Conservation (phyloP, 1,140 invertebrate genomes). For the Papilio dardanus region DNA sequence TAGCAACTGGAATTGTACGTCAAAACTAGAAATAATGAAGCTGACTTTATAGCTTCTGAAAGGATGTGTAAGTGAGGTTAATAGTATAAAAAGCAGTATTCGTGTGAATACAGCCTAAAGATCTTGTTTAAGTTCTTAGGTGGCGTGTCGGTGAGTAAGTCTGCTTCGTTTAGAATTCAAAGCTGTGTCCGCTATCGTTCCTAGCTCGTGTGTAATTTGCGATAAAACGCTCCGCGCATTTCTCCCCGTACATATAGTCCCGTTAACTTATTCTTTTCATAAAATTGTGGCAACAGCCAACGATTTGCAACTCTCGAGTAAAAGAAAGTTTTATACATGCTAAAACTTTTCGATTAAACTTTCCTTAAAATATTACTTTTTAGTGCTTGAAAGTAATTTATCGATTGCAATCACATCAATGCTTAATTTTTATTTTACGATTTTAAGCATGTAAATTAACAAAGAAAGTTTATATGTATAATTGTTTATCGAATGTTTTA, state of each 20-base stretch:
- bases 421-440: background rate
- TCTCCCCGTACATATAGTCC: slow-evolving; percentile 25
- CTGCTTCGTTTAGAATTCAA: slow-evolving; percentile 33
- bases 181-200: slow-evolving; percentile 25
- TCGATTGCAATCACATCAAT: slow-evolving; percentile 8
- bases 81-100: background rate
- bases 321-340: slow-evolving; percentile 26
- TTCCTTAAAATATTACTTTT: background rate
- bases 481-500: slow-evolving; percentile 5
- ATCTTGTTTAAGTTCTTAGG: background rate
- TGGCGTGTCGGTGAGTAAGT: background rate
- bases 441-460: background rate
- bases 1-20: no score
- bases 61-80: background rate
- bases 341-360: background rate
- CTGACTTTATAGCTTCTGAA: background rate
- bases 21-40: no score
- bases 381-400: background rate
- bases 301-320: slow-evolving; percentile 23
- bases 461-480: background rate
- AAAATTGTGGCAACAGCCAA: slow-evolving; percentile 3
- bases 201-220: slow-evolving; percentile 27
- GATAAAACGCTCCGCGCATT: slow-evolving; percentile 26
- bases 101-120: background rate
- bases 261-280: slow-evolving; percentile 29